phyloP scores from a whole-genome alignment of 2,113 vertebrate genomes.

The Chunga burmeisteri region DNA sequence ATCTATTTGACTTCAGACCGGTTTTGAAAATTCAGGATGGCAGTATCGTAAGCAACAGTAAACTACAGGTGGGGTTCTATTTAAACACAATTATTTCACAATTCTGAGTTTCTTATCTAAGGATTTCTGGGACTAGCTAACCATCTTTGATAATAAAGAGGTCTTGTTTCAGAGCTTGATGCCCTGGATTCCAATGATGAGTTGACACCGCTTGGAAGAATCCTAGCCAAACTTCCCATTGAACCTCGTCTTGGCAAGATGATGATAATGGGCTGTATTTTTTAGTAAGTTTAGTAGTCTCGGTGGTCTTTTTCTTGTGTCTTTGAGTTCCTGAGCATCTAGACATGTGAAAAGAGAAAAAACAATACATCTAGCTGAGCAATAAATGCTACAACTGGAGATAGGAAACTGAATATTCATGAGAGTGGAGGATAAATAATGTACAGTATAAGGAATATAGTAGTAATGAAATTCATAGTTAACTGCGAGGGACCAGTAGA shows the following conservation, averaged over 20 bases:
- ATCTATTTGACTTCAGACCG: not conserved
- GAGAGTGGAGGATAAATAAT: not conserved
- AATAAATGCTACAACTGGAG: not conserved
- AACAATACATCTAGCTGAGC: not conserved
- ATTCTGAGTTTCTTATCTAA: not conserved
- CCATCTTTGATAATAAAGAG: not conserved
- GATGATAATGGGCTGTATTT: conserved; percentile 99
- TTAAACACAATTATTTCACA: not conserved
- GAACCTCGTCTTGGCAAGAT: conserved; percentile 96
- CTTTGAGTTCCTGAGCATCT: not conserved
- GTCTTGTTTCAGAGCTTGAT: conserved; percentile 85
- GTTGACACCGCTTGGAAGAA: conserved; percentile 91
- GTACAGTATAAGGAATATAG: not conserved
- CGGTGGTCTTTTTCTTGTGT: not conserved
- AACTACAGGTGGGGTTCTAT: not conserved
- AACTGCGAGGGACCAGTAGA: not conserved
- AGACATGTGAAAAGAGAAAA: not conserved
- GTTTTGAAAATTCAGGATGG: not conserved
- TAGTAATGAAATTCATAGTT: not conserved
- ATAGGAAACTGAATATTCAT: not conserved
- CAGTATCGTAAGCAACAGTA: not conserved
- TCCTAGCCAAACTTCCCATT: conserved; percentile 92
- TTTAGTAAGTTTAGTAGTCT: conserved; percentile 81
- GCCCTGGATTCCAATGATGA: conserved; percentile 92
- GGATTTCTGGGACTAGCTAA: not conserved